These are phyloP conservation scores for Avahi laniger DNA, from an alignment of 2,797 vertebrate species.

Conservation along the genomic window DNA sequence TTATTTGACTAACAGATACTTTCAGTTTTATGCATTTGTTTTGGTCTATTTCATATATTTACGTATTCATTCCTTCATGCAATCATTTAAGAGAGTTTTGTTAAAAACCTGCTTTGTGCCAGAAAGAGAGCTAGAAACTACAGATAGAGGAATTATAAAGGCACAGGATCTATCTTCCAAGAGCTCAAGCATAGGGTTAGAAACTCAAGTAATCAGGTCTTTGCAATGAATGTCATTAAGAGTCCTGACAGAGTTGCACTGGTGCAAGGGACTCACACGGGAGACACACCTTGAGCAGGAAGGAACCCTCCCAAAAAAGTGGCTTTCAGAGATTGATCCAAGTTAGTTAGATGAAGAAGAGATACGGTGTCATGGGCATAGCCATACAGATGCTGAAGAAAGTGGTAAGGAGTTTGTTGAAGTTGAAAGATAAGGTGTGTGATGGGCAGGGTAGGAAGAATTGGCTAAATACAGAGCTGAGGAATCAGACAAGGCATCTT, in stretches of 20 bases:
- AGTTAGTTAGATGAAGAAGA: neutral
- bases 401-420: neutral
- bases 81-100: neutral
- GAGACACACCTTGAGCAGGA: neutral
- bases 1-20: neutral
- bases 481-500: neutral
- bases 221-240: neutral
- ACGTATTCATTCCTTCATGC: neutral
- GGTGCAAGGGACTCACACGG: fast-evolving
- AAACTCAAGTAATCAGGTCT: neutral
- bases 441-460: neutral
- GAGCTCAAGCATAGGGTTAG: neutral
- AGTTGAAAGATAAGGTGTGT: neutral
- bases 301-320: neutral
- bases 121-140: neutral
- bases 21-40: neutral
- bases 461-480: neutral
- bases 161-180: neutral
- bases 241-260: too few relatives aligned
- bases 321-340: neutral
- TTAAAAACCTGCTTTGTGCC: neutral
- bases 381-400: neutral
- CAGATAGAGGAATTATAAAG: neutral
- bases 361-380: neutral
- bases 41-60: neutral